Base-by-base conservation (phyloP, 2,113 vertebrate genomes). In the Leuciscus idus region DNA sequence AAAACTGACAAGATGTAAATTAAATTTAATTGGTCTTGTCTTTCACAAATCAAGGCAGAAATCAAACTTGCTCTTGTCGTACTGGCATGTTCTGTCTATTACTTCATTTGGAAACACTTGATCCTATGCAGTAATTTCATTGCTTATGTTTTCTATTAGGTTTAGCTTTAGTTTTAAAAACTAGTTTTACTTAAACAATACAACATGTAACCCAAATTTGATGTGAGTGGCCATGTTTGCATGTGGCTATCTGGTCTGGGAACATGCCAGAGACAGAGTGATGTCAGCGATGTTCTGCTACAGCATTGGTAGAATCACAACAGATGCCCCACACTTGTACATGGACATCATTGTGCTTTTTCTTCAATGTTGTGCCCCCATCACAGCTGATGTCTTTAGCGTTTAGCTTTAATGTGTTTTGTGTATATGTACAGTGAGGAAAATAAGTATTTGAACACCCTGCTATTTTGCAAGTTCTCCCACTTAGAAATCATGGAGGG, bases 281-380 rank as follows among this genome's bases (percentile, higher is more conserved):
- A 92, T 64, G 90, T 92, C 72, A 87, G 43, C 86, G 92, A 93
- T 94, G 66, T 94, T 89, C 93, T 93, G 93, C 88, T 87, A 87
- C 89, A 89, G 90, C 93, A 92, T 93, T 70, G 80, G 92, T 92
- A 92, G 93, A 94, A 93, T 88, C 91, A 91, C 91, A 88, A 89
- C 30, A 15, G 84, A 88, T 85, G 85, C 43, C 55, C 39, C 5
- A 62, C 86, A 86, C 30, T 57, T 74, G 28, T 85, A 33, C 15
- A 84, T 74, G 83, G 84, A 88, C 84, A 26, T 83, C 85, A 86
- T 83, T 92, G 92, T 93, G 92, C 89, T 94, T 92, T 92, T 92
- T 86, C 91, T 83, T 30, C 85, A 83, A 89, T 92, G 94, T 90
- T 92, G 92, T 75, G 57, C 52, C 28, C 84, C 84, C 90, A 89